A percentile compares a stretch with the other conserved stretches of the same genome.
These are phyloP conservation scores for Pseudopleuronectes americanus DNA, from an alignment of 2,797 vertebrate genomes.

Conservation along the genomic window DNA sequence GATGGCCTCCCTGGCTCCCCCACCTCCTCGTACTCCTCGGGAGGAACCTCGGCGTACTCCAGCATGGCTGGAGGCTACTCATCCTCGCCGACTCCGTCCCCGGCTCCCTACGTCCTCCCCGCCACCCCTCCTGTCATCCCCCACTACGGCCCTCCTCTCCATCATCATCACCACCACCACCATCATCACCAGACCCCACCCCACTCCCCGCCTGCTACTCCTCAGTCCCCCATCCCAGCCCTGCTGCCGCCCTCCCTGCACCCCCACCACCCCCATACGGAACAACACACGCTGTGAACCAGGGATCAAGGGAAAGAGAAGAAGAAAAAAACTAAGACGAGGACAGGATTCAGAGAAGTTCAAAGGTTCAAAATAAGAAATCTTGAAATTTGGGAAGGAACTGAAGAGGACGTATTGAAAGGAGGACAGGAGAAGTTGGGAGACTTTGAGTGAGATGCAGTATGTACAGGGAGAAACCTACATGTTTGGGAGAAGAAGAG, in stretches of 20 bases:
- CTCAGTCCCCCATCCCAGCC: conserved; percentile 88
- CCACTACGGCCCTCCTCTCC: conserved; percentile 81
- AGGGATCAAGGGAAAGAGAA: conserved; percentile 65
- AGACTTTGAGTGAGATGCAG: conserved; percentile 71
- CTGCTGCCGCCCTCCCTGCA: conserved; percentile 84
- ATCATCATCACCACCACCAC: conserved; percentile 73
- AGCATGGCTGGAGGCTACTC: conserved; percentile 74
- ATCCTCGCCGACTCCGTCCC: conserved; percentile 72
- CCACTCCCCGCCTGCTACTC: conserved; percentile 88
- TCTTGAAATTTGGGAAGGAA: conserved; percentile 46
- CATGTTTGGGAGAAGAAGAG: conserved; percentile 51
- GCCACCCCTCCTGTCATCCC: conserved; percentile 80
- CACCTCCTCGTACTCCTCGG: conserved; percentile 73
- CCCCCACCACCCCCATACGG: conserved; percentile 84
- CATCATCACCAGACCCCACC: conserved; percentile 87
- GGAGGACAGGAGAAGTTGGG: conserved; percentile 43
- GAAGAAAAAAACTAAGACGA: conserved; percentile 6
- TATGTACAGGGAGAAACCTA: conserved; percentile 72
- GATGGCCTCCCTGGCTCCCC: conserved; percentile 86
- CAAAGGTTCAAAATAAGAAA: conserved; percentile 38
- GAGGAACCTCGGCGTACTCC: conserved; percentile 76
- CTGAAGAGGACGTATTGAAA: conserved; percentile 37
- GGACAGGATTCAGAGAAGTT: conserved; percentile 30
- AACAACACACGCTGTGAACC: conserved; percentile 92
- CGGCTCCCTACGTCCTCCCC: conserved; percentile 77